A percentile compares a stretch with the other conserved stretches of the same genome.
Conservation (phyloP, 2,113 vertebrate species). For the Tenebrosternarchus preto region DNA sequence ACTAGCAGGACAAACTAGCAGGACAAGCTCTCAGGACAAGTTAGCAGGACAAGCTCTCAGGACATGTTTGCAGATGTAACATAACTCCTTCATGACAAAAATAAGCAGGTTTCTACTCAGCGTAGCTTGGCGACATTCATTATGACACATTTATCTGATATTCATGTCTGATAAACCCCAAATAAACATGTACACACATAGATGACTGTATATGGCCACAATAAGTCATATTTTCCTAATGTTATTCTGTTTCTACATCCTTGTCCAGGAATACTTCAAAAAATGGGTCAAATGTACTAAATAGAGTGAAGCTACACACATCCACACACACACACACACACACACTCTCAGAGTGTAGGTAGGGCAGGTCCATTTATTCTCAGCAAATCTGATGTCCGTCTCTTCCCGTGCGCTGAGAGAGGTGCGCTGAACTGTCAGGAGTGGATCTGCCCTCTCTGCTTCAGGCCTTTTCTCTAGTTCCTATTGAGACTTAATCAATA, state of each 20-base stretch:
- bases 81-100: neutral
- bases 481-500: slow-evolving; percentile 39
- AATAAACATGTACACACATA: neutral
- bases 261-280: neutral
- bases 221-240: neutral
- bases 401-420: slow-evolving; percentile 7
- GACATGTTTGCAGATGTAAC: too few species aligned
- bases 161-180: neutral
- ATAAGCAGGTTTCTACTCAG: neutral
- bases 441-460: slow-evolving; percentile 24
- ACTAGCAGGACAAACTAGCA: too few species aligned
- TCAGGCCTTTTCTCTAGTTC: slow-evolving; percentile 1
- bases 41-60: too few species aligned
- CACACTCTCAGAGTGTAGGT: neutral
- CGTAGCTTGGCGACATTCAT: too few species aligned
- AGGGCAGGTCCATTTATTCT: slow-evolving; percentile 27
- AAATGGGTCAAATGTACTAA: slow-evolving; percentile 40
- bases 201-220: neutral
- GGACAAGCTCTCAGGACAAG: too few species aligned
- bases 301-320: slow-evolving; percentile 2
- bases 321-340: neutral
- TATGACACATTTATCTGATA: neutral
- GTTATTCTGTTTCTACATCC: neutral
- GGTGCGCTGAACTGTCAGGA: neutral
- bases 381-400: slow-evolving; percentile 23